Percentiles rank a stretch among this genome's conserved stretches.
phyloP scores from a whole-genome alignment of 1,140 invertebrate species.

The Drosophila albomicans region DNA sequence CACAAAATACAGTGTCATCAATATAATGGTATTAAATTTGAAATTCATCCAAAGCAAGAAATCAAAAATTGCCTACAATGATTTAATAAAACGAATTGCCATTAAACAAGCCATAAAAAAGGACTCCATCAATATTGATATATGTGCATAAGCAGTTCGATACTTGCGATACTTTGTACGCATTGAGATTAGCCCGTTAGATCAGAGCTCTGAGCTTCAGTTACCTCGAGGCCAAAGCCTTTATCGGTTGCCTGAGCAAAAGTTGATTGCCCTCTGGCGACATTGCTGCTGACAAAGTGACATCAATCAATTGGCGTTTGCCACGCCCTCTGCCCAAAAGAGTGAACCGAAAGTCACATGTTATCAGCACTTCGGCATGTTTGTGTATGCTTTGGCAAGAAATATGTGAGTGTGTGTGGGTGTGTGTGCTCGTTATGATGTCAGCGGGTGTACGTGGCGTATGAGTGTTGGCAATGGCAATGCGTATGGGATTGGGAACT shows the following conservation, averaged over 20 bases:
- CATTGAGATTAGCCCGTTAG: slow-evolving; percentile 3
- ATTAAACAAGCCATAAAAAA: too few species aligned
- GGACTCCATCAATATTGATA: too few species aligned
- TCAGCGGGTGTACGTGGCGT: slow-evolving; percentile 68
- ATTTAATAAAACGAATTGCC: too few species aligned
- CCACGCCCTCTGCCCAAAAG: slow-evolving; percentile 6
- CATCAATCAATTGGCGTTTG: slow-evolving; percentile 71
- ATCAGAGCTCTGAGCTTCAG: background rate
- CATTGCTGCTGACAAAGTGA: slow-evolving; percentile 63
- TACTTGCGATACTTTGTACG: slow-evolving; percentile 4
- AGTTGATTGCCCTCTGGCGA: slow-evolving; percentile 50
- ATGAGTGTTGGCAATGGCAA: slow-evolving; percentile 68
- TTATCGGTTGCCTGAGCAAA: slow-evolving; percentile 26
- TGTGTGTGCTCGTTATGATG: slow-evolving; percentile 61
- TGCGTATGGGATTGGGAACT: background rate
- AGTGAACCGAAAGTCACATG: slow-evolving; percentile 20
- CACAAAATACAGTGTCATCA: too few species aligned
- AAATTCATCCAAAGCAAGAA: too few species aligned
- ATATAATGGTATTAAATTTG: too few species aligned
- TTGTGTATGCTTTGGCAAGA: slow-evolving; percentile 26
- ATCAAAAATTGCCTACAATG: too few species aligned
- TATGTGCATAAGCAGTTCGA: too few species aligned
- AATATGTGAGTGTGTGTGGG: background rate
- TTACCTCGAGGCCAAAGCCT: slow-evolving; percentile 19
- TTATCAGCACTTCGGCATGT: slow-evolving; percentile 70